Conservation (phyloP, 1,140 invertebrate species). For the Solenopsis fugax region DNA sequence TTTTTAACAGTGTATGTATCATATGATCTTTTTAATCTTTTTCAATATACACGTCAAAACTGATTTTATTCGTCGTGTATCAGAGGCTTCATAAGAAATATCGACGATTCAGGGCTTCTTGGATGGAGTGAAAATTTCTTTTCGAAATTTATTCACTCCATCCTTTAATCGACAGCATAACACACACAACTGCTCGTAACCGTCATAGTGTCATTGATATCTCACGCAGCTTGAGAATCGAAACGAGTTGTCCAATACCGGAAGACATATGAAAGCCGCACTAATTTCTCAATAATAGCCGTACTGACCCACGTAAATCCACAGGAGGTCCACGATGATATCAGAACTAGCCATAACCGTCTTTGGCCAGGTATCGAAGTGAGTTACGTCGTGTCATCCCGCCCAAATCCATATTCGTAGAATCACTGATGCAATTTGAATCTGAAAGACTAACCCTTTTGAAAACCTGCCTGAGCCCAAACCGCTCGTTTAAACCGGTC, state of each 20-base stretch:
- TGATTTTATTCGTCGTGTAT: neutral
- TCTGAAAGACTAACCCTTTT: slow-evolving; percentile 53
- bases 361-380: slow-evolving; percentile 10
- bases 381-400: slow-evolving; percentile 31
- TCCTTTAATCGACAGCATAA: neutral
- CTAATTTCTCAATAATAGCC: slow-evolving; percentile 58
- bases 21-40: neutral
- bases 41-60: neutral
- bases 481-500: slow-evolving; percentile 38
- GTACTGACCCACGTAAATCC: slow-evolving; percentile 21
- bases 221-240: slow-evolving; percentile 2
- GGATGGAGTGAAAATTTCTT: neutral
- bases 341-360: neutral
- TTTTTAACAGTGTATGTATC: no score
- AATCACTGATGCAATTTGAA: slow-evolving; percentile 42
- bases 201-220: slow-evolving; percentile 5
- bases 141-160: slow-evolving; percentile 19
- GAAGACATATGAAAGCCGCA: slow-evolving; percentile 42
- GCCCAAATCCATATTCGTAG: slow-evolving; percentile 45
- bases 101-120: neutral
- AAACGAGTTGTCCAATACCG: neutral
- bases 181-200: slow-evolving; percentile 18
- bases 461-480: neutral
- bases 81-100: neutral
- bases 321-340: slow-evolving; percentile 41